Evolutionary conservation across 2,113 vertebrate species (phyloP).

Genomic region (Brachyhypopomus gauderio): DNA sequence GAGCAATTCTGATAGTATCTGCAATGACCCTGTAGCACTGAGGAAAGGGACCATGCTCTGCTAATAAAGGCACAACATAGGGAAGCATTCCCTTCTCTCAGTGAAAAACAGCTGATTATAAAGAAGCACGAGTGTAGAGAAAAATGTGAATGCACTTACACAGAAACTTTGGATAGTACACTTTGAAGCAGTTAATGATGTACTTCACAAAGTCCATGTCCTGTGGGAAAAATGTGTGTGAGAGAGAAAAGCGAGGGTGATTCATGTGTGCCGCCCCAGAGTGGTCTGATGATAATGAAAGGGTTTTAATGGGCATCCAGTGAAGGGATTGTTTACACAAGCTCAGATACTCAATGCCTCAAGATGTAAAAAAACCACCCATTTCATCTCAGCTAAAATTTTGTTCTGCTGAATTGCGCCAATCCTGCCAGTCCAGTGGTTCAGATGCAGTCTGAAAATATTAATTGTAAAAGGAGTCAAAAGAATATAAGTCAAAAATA

Average conservation of each 20-base stretch:
- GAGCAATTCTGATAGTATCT: neutral
- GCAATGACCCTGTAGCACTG: neutral
- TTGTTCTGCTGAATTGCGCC: slow-evolving; percentile 8
- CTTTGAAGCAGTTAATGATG: slow-evolving; percentile 92
- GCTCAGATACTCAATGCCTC: slow-evolving; percentile 23
- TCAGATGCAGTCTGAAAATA: neutral
- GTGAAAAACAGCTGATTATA: neutral
- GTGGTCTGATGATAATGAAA: slow-evolving; percentile 21
- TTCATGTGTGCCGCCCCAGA: neutral
- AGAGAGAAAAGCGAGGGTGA: neutral
- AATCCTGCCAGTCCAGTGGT: slow-evolving; percentile 1
- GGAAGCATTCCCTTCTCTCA: neutral
- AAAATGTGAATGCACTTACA: slow-evolving; percentile 81
- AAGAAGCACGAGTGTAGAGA: neutral
- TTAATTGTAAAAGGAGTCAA: neutral
- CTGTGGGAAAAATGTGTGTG: slow-evolving; percentile 69
- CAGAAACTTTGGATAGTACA: slow-evolving; percentile 96
- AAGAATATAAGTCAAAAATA: slow-evolving; percentile 22
- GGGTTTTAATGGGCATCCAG: slow-evolving; percentile 30
- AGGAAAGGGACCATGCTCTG: neutral
- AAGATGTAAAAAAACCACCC: slow-evolving; percentile 48
- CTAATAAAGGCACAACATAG: neutral
- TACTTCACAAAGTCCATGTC: slow-evolving; percentile 98
- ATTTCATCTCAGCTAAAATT: slow-evolving; percentile 47
- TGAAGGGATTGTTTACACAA: slow-evolving; percentile 34